A percentile compares a stretch with the other conserved stretches of the same genome.
Evolutionary conservation across 2,113 vertebrate genomes (phyloP).

Genomic region (Trichomycterus rosablanca): DNA sequence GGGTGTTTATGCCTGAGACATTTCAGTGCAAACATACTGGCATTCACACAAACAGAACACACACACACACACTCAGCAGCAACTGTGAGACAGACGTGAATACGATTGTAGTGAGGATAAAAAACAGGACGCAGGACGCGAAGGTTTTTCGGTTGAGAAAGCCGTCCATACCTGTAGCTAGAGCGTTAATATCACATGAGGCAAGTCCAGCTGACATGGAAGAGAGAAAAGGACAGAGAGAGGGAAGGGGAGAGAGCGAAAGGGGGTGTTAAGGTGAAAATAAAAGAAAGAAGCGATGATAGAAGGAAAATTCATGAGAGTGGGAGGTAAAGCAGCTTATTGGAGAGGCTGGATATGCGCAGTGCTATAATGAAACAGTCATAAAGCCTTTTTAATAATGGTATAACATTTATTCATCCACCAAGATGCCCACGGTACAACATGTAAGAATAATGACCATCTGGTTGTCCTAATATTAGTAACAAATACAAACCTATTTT

Average conservation of each 20-base stretch:
- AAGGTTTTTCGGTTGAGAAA: slow-evolving; percentile 37
- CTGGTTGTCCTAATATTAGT: too few species aligned
- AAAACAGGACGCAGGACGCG: slow-evolving; percentile 11
- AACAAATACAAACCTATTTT: too few species aligned
- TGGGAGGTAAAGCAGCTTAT: slow-evolving; percentile 52
- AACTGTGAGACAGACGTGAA: slow-evolving; percentile 33
- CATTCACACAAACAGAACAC: slow-evolving; percentile 9
- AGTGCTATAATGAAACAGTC: slow-evolving; percentile 11
- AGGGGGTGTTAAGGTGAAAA: slow-evolving; percentile 12
- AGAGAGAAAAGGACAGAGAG: slow-evolving; percentile 53
- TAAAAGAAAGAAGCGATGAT: slow-evolving; percentile 43
- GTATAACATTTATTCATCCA: too few species aligned
- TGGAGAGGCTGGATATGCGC: slow-evolving; percentile 56
- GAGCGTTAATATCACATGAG: slow-evolving; percentile 92
- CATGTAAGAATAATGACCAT: too few species aligned
- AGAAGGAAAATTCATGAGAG: slow-evolving; percentile 41
- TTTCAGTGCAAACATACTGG: slow-evolving; percentile 2
- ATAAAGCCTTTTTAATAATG: slow-evolving; percentile 10
- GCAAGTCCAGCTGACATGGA: slow-evolving; percentile 77
- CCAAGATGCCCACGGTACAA: too few species aligned
- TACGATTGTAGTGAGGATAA: slow-evolving; percentile 46
- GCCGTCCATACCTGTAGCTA: slow-evolving; percentile 86
- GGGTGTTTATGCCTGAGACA: slow-evolving; percentile 5
- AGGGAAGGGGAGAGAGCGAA: slow-evolving; percentile 27
- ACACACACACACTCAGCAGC: slow-evolving; percentile 12